These are phyloP conservation scores for Siniperca scherzeri DNA, from an alignment of 2,797 vertebrate genomes.

Conservation along the genomic window DNA sequence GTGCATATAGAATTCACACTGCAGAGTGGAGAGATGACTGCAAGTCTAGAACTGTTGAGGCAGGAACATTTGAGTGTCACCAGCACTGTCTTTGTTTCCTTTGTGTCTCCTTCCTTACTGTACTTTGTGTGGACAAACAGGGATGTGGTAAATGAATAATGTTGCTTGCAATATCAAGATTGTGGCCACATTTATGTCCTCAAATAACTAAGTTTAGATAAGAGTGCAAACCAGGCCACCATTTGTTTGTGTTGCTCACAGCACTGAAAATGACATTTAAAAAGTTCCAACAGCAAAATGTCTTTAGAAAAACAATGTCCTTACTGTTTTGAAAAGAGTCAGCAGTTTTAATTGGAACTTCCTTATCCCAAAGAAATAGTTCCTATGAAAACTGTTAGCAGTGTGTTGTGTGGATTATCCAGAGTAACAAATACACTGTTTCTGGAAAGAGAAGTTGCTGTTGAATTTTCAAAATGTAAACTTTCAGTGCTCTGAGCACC, in stretches of 20 bases:
- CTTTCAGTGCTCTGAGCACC: not conserved
- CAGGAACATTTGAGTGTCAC: constrained; percentile 22
- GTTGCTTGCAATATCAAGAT: not conserved
- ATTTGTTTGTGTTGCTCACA: not conserved
- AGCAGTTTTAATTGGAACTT: not conserved
- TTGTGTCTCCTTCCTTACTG: not conserved
- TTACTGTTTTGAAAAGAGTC: not conserved
- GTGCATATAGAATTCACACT: not conserved
- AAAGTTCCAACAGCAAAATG: not conserved
- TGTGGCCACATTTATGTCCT: constrained; percentile 30
- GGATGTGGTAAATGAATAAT: constrained; percentile 24
- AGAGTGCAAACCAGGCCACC: constrained; percentile 13
- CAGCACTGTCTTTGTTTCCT: not conserved
- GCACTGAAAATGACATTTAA: not conserved
- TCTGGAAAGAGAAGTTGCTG: too few species aligned
- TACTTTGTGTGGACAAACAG: not conserved
- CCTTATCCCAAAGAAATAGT: not conserved
- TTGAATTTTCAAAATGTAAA: not conserved
- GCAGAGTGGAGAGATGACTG: not conserved
- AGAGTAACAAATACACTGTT: not conserved
- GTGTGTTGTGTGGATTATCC: not conserved
- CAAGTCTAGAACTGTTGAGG: constrained; percentile 33
- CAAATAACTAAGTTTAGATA: constrained; percentile 25
- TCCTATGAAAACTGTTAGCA: not conserved
- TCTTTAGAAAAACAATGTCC: not conserved